Conservation (phyloP, 2,113 vertebrate species). For the Rhizomys pruinosus region DNA sequence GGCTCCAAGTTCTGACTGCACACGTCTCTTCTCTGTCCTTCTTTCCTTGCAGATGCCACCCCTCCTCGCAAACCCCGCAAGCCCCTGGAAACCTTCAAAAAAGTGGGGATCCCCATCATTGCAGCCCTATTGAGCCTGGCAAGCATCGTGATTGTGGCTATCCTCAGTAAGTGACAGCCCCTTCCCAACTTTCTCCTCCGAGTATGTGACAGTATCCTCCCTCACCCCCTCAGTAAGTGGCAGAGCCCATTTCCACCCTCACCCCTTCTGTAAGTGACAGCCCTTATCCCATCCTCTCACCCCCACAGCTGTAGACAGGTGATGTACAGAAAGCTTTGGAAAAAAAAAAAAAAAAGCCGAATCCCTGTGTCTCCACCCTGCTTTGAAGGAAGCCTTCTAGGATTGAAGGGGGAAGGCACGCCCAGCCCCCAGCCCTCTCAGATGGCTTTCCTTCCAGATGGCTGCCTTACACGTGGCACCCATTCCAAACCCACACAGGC, state of each 20-base stretch:
- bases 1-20: background rate
- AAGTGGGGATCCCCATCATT: constrained; percentile 80
- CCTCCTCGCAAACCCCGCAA: background rate
- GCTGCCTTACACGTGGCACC: background rate
- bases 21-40: background rate
- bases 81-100: constrained; percentile 59
- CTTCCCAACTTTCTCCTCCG: background rate
- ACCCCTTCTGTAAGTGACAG: background rate
- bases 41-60: constrained; percentile 67
- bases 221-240: background rate
- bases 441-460: background rate
- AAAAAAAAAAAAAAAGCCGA: background rate
- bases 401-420: background rate
- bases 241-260: background rate
- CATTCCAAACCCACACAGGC: background rate
- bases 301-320: background rate
- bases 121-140: constrained; percentile 72
- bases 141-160: constrained; percentile 48
- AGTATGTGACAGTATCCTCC: background rate
- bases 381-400: background rate
- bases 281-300: background rate
- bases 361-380: background rate
- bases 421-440: background rate
- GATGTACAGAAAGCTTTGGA: background rate
- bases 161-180: constrained; percentile 81